Base-by-base conservation (phyloP, 2,113 vertebrate genomes). In the Zingel zingel region DNA sequence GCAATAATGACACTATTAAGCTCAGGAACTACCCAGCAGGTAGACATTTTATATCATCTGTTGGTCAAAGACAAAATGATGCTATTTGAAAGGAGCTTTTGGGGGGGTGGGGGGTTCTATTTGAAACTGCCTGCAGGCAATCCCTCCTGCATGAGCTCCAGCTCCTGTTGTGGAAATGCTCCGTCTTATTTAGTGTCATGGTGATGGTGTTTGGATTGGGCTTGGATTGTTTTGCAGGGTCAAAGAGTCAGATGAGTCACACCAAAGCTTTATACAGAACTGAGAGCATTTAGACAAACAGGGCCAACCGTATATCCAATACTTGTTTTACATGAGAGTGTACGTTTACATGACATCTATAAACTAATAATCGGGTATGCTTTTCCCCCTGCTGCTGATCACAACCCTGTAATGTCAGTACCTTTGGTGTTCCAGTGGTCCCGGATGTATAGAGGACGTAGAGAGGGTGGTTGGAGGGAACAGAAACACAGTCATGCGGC, bases 401-500 rank as follows among this genome's bases (percentile, higher is more conserved):
- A 2, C 15, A 14, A 1, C 39, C 43, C 30, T 30, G 58, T 14
- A 0, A 15, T 11, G 43, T 18, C 30, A 3, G 67, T 94, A 99
- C 98, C 97, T 99, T 99, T 10, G 98, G 98, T 0, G 96, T 89
- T 4, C 98, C 98, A 0, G 98, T 99, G 70, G 98, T 99, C 66
- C 98, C 98, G 6, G 98, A 99, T 4, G 98, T 99, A 84, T 99
- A 99, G 18, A 99, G 96, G 91, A 99, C 95, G 54, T 99, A 99
- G 45, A 99, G 94, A 0, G 98, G 98, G 71, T 99, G 98, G 74
- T 96, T 94, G 18, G 97, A 97, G 54, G 96, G 92, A 43, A 99
- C 88, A 0, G 97, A 79, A 19, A 98, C 95, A 76, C 98, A 99
- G 58, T 97, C 95, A 5, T 96, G 97, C 1, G 88, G 93, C 2